Conservation (phyloP, 2,888 invertebrate species). For the Lumbricus terrestris region DNA sequence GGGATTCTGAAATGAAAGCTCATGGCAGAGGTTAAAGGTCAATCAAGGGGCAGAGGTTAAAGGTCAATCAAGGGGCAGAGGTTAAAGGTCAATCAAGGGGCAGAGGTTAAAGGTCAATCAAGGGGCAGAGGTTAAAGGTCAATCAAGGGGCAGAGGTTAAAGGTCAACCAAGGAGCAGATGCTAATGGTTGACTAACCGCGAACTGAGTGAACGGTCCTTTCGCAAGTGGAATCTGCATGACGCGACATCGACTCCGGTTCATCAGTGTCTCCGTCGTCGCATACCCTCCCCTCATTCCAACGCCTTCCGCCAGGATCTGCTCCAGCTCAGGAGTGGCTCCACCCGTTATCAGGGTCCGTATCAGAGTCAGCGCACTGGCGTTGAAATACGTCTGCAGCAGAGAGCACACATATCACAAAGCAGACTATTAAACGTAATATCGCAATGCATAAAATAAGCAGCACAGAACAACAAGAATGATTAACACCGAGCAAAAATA, state of each 20-base stretch:
- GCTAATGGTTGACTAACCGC: constrained; percentile 63
- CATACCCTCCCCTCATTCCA: constrained; percentile 94
- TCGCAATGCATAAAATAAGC: too few species aligned
- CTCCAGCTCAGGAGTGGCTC: constrained; percentile 98
- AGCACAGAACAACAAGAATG: too few species aligned
- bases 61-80: too few species aligned
- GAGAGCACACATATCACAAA: background rate
- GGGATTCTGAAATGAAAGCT: too few species aligned
- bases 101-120: too few species aligned
- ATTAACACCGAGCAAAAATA: too few species aligned
- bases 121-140: too few species aligned
- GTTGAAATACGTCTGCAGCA: constrained; percentile 93
- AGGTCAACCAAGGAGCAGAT: background rate
- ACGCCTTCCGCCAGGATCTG: constrained; percentile 98
- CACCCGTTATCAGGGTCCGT: constrained; percentile 97
- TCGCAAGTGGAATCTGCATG: constrained; percentile 93
- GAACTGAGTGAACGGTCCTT: constrained; percentile 93
- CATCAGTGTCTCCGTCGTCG: constrained; percentile 90
- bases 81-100: too few species aligned
- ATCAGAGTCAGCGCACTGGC: constrained; percentile 99
- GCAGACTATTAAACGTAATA: too few species aligned
- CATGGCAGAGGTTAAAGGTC: too few species aligned
- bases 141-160: too few species aligned
- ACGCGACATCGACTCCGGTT: constrained; percentile 97
- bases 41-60: too few species aligned